Base-by-base conservation (phyloP, 2,888 invertebrate species). In the Ernsta delagoae region DNA sequence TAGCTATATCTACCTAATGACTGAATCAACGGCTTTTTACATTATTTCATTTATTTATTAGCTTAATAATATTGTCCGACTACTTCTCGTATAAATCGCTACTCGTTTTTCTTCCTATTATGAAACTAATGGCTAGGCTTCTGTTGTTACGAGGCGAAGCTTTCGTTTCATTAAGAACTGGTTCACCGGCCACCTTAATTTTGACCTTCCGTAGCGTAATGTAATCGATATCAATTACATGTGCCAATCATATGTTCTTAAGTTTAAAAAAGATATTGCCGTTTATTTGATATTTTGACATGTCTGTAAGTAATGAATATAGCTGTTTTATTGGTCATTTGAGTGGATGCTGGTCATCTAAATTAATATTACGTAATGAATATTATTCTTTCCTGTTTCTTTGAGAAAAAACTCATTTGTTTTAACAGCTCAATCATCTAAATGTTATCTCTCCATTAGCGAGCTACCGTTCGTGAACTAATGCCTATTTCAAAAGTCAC, bases 131-230 rank as follows among this genome's bases (percentile, higher is more conserved):
- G 34, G n/a, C 73, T 78, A 79, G 73, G 78, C 78, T 79, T 73
- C 77, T 80, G 80, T 81, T 76, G 78, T 79, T 74, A 76, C 75
- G 77, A 56, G 56, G 6, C 34, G 83, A 79, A 77, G 77, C 79
- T 79, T 78, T 79, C 75, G 72, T 79, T 80, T 83, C 79, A 81
- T 79, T 82, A 75, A 77, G 70, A 77, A 79, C 75, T 62, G 71
- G 75, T 74, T 73, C 72, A 66, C 31, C 61, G 70, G 62, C 68
- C 70, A 65, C 74, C 73, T 72, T 78, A 74, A 77, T 76, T 73
- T 70, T 73, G 73, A 71, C 73, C 73, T 73, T 73, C 72, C 71
- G 70, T 72, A 70, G 62, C 57, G 45, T 43, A 68, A 62, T 62
- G 12, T 63, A 59, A 69, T 69, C 69, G 69, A 69, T 69, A 69